phyloP scores from a whole-genome alignment of 2,888 invertebrate species.

The Muschampia plurimacula region DNA sequence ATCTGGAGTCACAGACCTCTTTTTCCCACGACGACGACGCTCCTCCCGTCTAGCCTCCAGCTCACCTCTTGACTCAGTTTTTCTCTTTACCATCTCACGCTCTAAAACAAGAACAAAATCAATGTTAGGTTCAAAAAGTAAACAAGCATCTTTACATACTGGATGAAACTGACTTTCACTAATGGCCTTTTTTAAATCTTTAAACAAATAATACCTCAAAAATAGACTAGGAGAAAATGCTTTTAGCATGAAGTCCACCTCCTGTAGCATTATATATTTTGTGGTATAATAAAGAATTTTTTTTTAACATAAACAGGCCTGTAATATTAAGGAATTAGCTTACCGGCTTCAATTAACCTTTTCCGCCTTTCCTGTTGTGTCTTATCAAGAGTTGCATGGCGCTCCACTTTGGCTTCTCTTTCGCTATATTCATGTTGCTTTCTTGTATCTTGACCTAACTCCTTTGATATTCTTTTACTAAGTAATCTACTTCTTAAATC shows the following conservation, averaged over 20 bases:
- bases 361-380: conserved; percentile 87
- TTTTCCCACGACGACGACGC: conserved; percentile 81
- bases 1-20: conserved; percentile 69
- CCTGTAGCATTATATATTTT: no score
- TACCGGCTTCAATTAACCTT: conserved; percentile 89
- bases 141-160: not conserved
- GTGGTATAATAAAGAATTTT: no score
- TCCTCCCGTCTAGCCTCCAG: conserved; percentile 90
- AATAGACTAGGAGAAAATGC: no score
- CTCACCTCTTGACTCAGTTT: conserved; percentile 90
- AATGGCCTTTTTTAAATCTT: no score
- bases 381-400: conserved; percentile 74
- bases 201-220: no score
- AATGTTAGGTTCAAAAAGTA: not conserved
- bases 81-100: conserved; percentile 91
- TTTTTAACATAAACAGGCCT: not conserved
- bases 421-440: conserved; percentile 78
- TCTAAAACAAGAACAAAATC: conserved; percentile 64
- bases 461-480: conserved; percentile 89
- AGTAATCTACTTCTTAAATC: conserved; percentile 91
- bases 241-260: no score
- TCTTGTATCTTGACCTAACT: conserved; percentile 79
- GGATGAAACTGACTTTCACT: not conserved
- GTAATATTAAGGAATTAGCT: conserved; percentile 36
- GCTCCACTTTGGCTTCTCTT: conserved; percentile 70